These are phyloP conservation scores for Luperina nickerlii DNA, from an alignment of 2,888 invertebrate species.

Conservation along the genomic window DNA sequence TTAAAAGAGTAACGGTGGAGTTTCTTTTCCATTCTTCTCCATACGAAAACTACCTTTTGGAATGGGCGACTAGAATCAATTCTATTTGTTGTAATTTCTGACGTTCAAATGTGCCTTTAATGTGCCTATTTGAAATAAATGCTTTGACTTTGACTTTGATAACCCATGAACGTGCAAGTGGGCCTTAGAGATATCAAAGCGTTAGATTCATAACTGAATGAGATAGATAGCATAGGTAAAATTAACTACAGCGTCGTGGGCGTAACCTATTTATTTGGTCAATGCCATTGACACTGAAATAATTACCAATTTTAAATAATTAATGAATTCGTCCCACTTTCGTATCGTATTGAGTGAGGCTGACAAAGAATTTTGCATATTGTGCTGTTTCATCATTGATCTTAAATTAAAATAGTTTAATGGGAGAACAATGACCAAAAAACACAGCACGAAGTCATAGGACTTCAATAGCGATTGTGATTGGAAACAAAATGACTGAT, in stretches of 20 bases:
- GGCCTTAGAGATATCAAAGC: neutral
- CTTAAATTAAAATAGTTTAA: neutral
- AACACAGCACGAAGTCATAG: no score
- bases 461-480: constrained; percentile 11
- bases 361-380: constrained; percentile 2
- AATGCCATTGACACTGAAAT: constrained; percentile 3
- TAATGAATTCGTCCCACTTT: neutral
- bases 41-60: no score
- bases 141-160: no score
- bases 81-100: no score
- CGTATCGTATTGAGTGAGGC: neutral
- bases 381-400: constrained; percentile 14
- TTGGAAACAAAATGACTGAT: constrained; percentile 2
- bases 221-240: neutral
- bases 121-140: no score
- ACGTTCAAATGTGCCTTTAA: no score
- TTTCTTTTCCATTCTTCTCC: no score
- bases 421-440: no score
- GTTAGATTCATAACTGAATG: neutral
- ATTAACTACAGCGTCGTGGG: neutral
- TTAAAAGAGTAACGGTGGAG: no score
- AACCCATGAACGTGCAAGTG: neutral
- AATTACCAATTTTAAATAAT: neutral
- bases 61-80: no score
- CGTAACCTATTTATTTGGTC: neutral